Percentiles rank a stretch among this genome's conserved stretches.
phyloP scores from a whole-genome alignment of 2,113 vertebrate genomes.

The Oryzias melastigma region DNA sequence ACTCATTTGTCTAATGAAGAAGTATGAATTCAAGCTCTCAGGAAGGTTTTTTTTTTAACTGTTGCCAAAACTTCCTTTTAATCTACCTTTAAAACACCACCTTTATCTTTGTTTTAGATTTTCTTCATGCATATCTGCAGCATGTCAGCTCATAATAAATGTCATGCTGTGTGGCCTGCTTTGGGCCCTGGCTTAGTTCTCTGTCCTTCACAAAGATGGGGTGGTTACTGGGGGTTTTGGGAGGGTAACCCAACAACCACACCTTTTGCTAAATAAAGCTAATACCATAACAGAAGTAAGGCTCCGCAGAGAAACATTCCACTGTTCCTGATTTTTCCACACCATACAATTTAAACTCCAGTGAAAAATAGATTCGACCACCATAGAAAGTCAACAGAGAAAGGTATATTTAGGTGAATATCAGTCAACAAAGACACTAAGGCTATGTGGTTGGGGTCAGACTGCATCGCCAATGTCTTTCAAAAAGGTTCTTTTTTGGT shows the following conservation, averaged over 20 bases:
- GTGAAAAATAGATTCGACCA: constrained; percentile 48
- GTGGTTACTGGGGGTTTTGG: constrained; percentile 42
- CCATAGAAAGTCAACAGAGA: constrained; percentile 31
- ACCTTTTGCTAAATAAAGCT: constrained; percentile 66
- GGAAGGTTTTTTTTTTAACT: constrained; percentile 5
- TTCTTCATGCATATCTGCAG: constrained; percentile 2
- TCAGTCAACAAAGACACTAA: constrained; percentile 50
- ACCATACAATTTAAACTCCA: constrained; percentile 63
- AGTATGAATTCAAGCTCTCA: constrained; percentile 50
- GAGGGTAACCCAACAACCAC: constrained; percentile 54
- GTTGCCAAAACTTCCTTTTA: not conserved
- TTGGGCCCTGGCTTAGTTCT: constrained; percentile 19
- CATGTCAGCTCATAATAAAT: constrained; percentile 10
- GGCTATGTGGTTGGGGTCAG: constrained; percentile 46
- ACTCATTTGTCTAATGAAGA: constrained; percentile 45
- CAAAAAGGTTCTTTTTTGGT: constrained; percentile 1
- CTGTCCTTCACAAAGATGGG: constrained; percentile 32
- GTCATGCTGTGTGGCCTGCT: constrained; percentile 57
- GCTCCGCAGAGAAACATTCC: constrained; percentile 44
- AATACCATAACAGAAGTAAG: constrained; percentile 54
- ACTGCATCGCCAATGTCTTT: constrained; percentile 31
- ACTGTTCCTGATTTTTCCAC: constrained; percentile 48
- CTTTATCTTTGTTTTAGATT: not conserved
- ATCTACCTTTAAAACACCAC: not conserved
- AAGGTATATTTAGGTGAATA: constrained; percentile 35